phyloP scores from a whole-genome alignment of 2,797 vertebrate species.

The Ambastaia sidthimunki region DNA sequence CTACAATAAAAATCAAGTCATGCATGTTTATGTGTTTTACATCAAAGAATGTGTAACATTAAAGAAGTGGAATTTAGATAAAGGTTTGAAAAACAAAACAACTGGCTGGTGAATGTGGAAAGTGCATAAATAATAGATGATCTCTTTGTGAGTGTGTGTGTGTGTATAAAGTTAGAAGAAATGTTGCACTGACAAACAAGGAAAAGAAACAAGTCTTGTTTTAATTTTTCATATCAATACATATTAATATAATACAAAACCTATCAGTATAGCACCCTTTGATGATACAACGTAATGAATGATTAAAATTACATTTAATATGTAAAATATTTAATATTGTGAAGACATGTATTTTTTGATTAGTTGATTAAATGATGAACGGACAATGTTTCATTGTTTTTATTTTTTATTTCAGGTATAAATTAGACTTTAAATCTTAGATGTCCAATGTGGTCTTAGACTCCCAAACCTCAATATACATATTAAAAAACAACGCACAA shows the following conservation, averaged over 20 bases:
- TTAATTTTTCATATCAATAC: background rate
- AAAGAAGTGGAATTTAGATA: background rate
- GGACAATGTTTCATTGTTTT: too few relatives aligned
- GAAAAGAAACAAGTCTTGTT: background rate
- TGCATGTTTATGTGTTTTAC: background rate
- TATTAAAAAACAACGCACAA: background rate
- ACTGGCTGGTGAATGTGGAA: conserved; percentile 27
- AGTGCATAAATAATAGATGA: conserved; percentile 43
- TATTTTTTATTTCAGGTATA: too few relatives aligned
- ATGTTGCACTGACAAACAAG: background rate
- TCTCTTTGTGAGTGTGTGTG: conserved; percentile 15
- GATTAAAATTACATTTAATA: too few relatives aligned
- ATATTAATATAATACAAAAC: too few relatives aligned
- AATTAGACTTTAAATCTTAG: background rate
- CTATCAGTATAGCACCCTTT: too few relatives aligned
- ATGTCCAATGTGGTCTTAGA: too few relatives aligned
- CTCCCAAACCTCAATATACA: too few relatives aligned
- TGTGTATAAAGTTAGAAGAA: background rate
- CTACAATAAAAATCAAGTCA: conserved; percentile 17
- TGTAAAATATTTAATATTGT: too few relatives aligned
- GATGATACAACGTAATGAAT: too few relatives aligned
- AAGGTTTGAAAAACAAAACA: conserved; percentile 8
- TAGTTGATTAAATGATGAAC: too few relatives aligned
- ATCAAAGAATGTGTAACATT: background rate
- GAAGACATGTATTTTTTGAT: too few relatives aligned